Evolutionary conservation across 2,888 invertebrate species (phyloP), one percentile per base, ranked within the genome.

Genomic region (Fragum sueziense): DNA sequence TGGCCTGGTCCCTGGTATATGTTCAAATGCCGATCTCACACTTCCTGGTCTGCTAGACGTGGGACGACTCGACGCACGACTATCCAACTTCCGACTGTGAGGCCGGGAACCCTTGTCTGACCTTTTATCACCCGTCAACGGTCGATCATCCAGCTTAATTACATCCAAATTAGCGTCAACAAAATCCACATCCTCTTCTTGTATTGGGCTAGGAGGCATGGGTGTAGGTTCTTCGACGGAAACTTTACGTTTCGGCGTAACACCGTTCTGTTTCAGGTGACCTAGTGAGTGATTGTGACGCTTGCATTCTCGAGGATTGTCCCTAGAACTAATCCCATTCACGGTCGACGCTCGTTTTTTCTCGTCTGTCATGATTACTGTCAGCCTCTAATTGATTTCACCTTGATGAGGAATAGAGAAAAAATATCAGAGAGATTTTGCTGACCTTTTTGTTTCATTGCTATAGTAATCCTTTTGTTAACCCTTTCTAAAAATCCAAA

Each of bases 1-100:
- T 29, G 84, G 84, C 69, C 81, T 77, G 1, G 84, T 84, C 9
- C 84, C 84, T 25, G 80, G 84, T 33, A 84, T 70, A 69, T 82
- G 77, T 59, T 84, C 84, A 78, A 84, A 84, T 0, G 67, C 62
- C 1, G 84, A 80, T 33, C 84, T 65, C 34, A 77, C 72, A 62
- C 82, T 84, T 41, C 62, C 71, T 27, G 84, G 84, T 31, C 84
- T 61, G 67, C 74, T 65, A 22, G 65, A 65, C 31, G 41, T n/a
- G 9, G 65, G 65, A n/a, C 65, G 37, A n/a, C 65, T 65, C n/a
- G 37, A 22, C 7, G 51, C 20, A 25, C 52, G 69, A 34, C 57
- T 54, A 14, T 54, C 34, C 34, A 57, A 70, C 57, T 22, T 22
- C 33, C 70, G 31, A 22, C 54, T 54, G 2, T 33, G 54, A 9